phyloP scores from a whole-genome alignment of 2,113 vertebrate species.

The Rana temporaria region DNA sequence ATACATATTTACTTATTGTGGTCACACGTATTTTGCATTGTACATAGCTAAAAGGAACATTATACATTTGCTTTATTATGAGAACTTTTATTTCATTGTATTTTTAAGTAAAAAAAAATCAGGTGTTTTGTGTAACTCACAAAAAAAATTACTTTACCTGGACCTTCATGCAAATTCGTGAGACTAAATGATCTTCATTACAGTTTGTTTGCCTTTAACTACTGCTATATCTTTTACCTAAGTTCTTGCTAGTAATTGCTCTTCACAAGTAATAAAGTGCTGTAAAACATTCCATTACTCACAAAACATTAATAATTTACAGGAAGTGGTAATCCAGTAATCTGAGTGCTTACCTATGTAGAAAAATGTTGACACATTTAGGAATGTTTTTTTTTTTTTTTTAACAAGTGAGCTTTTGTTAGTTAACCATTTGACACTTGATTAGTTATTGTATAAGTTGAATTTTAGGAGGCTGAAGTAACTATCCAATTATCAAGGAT shows the following conservation, averaged over 20 bases:
- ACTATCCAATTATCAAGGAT: too few species aligned
- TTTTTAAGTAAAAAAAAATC: too few species aligned
- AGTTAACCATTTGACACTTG: slow-evolving; percentile 8
- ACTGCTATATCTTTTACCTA: background rate
- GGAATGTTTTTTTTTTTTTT: background rate
- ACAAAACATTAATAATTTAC: slow-evolving; percentile 15
- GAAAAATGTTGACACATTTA: background rate
- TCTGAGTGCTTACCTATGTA: background rate
- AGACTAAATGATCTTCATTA: background rate
- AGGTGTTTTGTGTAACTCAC: too few species aligned
- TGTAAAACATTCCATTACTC: slow-evolving; percentile 27
- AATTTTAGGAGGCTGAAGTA: too few species aligned
- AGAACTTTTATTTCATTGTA: too few species aligned
- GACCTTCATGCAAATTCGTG: background rate
- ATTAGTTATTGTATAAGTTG: too few species aligned
- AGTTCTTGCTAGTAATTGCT: slow-evolving; percentile 2
- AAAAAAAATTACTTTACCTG: too few species aligned
- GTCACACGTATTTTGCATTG: background rate
- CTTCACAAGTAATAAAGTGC: slow-evolving; percentile 20
- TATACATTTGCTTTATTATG: background rate
- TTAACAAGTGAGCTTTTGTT: background rate
- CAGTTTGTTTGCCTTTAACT: background rate
- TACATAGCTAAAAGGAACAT: background rate
- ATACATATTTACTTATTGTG: background rate
- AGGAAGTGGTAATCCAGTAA: slow-evolving; percentile 1